Evolutionary conservation across 2,888 invertebrate genomes (phyloP), one percentile per base, ranked within the genome.

Genomic region (Acleris laterana): DNA sequence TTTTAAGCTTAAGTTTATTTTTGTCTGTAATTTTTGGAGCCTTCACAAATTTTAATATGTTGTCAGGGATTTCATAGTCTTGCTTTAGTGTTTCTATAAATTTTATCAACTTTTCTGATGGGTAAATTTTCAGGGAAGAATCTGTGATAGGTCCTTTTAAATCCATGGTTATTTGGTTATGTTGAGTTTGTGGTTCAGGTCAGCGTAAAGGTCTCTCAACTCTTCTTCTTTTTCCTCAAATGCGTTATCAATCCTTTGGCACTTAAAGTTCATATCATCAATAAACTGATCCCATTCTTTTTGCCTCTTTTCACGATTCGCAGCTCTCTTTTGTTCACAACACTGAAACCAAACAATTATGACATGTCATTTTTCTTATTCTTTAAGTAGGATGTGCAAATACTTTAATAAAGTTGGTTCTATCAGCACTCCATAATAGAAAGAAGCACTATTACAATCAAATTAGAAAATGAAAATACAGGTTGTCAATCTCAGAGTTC

Each of bases 201-300:
- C 96, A 65, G 94, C 91, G 83, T 97, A 97, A 76, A 96, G 94
- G 71, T 96, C 95, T 72, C 94, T 90, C 5, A 97, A 88, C 87
- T 97, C 96, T 79, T 95, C 95, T 88, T 97, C 96, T 85, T 97
- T 96, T 78, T 95, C 95, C 80, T 95, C 95, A 90, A 96, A 97
- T 49, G 95, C 95, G 81, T 95, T 94, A 78, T 97, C 96, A 72
- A 97, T 95, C 82, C 95, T 94, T 73, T 94, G 92, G 84, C 96
- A 97, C 77, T 95, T 96, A 73, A 95, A 94, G 78, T 95, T 95
- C 90, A 97, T 95, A 85, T 96, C 95, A 93, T 95, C 95, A 85
- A 96, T 95, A 80, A 97, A 97, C 71, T 94, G 93, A 77, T 95
- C 94, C 95, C 96, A 96, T 85, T 96, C 95, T 60, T 87, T 87